Evolutionary conservation across 2,888 invertebrate genomes (phyloP).

Genomic region (Nezara viridula): DNA sequence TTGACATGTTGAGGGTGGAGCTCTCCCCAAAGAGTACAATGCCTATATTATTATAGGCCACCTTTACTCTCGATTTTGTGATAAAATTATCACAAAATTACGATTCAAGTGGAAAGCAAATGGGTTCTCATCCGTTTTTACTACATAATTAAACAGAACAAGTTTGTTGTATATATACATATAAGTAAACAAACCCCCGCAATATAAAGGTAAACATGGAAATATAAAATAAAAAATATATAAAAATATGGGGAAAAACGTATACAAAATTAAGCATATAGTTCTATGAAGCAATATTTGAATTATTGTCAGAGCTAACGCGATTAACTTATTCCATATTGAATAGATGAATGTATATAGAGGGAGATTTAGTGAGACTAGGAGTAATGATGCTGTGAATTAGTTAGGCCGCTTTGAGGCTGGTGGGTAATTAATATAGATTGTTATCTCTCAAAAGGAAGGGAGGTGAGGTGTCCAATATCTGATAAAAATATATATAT

Average conservation of each 20-base stretch:
- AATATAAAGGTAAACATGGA: no score
- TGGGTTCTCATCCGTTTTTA: no score
- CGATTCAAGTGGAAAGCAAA: no score
- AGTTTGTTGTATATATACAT: no score
- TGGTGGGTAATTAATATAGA: slow-evolving; percentile 12
- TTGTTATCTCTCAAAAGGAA: background rate
- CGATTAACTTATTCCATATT: slow-evolving; percentile 2
- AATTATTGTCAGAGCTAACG: background rate
- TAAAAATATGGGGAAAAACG: background rate
- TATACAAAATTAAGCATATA: background rate
- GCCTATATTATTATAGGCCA: no score
- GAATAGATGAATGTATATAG: background rate
- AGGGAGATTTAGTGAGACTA: background rate
- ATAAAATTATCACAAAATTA: no score
- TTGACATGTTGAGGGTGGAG: no score
- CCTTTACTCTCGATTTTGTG: no score
- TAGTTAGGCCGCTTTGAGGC: background rate
- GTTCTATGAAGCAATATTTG: background rate
- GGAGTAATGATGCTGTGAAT: slow-evolving; percentile 24
- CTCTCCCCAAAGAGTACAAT: no score
- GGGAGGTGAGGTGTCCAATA: background rate
- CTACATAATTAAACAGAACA: no score
- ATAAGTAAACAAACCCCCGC: no score
- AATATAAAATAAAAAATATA: no score
- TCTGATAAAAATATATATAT: background rate